phyloP scores from a whole-genome alignment of 2,888 invertebrate species.

The Cephus spinipes region DNA sequence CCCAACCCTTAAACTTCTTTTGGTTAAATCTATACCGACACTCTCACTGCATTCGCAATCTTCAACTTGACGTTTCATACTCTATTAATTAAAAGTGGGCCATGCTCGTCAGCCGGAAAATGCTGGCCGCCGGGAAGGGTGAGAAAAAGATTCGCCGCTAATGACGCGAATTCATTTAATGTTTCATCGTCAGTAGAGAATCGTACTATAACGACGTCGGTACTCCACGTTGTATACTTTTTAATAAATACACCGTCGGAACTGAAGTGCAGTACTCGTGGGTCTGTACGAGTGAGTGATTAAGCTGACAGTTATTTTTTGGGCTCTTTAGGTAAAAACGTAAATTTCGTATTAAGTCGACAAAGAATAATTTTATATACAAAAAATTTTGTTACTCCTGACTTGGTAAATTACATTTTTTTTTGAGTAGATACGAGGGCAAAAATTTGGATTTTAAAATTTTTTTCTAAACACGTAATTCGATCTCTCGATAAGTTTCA shows the following conservation, averaged over 20 bases:
- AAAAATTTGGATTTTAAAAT: no score
- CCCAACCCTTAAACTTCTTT: constrained; percentile 33
- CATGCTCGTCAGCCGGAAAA: constrained; percentile 36
- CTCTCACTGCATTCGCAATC: constrained; percentile 35
- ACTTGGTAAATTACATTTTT: no score
- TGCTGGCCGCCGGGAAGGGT: constrained; percentile 44
- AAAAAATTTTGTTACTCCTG: no score
- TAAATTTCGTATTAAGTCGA: background rate
- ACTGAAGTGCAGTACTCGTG: background rate
- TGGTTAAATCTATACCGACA: constrained; percentile 28
- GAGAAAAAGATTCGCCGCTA: constrained; percentile 31
- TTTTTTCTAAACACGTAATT: background rate
- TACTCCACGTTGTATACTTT: background rate
- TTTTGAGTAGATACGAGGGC: no score
- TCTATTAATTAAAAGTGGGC: constrained; percentile 59
- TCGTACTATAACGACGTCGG: background rate
- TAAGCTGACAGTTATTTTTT: background rate
- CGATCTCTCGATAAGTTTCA: background rate
- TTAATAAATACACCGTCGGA: background rate
- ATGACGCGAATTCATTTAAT: constrained; percentile 39
- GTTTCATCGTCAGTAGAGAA: background rate
- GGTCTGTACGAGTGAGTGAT: background rate
- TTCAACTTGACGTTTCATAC: constrained; percentile 46
- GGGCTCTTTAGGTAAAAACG: background rate
- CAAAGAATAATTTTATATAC: background rate